Percentiles rank a stretch among this genome's conserved stretches.
Conservation (phyloP, 2,113 vertebrate genomes). For the Vicugna pacos region DNA sequence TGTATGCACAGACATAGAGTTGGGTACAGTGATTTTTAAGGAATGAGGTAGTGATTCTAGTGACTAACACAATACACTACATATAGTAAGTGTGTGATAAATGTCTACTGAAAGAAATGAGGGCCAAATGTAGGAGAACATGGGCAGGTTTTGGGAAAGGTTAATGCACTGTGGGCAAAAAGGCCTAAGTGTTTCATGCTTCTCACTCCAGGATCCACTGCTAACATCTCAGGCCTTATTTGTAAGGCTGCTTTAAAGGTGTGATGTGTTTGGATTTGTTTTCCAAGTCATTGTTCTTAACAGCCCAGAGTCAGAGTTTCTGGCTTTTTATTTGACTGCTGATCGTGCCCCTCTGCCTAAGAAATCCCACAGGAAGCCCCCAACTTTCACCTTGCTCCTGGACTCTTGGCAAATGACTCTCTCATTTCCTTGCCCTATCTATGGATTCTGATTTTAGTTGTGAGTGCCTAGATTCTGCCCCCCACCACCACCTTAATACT, state of each 20-base stretch:
- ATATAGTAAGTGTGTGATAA: conserved; percentile 12
- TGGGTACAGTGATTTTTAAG: conserved; percentile 43
- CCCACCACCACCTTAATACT: not conserved
- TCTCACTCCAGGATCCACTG: not conserved
- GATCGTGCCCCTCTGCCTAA: conserved; percentile 19
- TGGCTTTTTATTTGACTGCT: conserved; percentile 56
- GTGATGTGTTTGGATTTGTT: conserved; percentile 61
- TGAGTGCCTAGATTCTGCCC: not conserved
- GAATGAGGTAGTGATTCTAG: not conserved
- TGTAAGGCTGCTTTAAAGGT: conserved; percentile 50
- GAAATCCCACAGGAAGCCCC: conserved; percentile 56
- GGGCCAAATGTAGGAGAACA: not conserved
- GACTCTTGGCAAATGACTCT: conserved; percentile 10
- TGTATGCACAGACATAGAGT: not conserved
- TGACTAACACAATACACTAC: not conserved
- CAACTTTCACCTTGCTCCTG: conserved; percentile 51
- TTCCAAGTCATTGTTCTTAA: conserved; percentile 59
- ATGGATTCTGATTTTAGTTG: conserved; percentile 22
- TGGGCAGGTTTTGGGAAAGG: not conserved
- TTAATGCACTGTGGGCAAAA: not conserved
- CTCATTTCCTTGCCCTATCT: not conserved
- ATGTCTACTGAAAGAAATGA: conserved; percentile 32
- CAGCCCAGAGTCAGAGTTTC: conserved; percentile 46
- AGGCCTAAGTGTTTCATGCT: not conserved
- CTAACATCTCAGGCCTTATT: conserved; percentile 41